Evolutionary conservation across 2,797 vertebrate species (phyloP), one percentile per base, ranked within the genome.

Genomic region (Cyclura pinguis): DNA sequence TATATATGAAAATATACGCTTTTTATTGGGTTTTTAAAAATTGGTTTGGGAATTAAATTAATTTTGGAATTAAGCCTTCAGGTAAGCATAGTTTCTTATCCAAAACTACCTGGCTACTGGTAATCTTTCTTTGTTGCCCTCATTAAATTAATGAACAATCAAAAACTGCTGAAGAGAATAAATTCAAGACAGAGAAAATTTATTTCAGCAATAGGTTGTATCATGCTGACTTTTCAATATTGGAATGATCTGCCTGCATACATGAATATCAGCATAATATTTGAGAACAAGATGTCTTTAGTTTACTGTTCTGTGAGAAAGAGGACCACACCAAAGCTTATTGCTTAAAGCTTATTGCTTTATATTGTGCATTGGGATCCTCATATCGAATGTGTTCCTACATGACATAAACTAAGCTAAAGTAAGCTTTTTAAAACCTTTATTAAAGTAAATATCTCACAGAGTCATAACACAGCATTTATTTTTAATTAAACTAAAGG

Each of bases 71-170:
- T 47, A 47, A 47, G 42, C 42, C 18, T 38, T 12, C 80, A 59
- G 35, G 20, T 82, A 20, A 82, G 5, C 22, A 59, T 20, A 59
- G 20, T 20, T 35, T 38, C n/a, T 18, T 59, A 59, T 38, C 24
- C 20, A 88, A 57, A 87, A 38, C 24, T 18, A 55, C 0, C 8
- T 73, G 3, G 32, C 12, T 1, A 42, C 76, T 80, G 47, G 32
- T 55, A 20, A 13, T 82, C 69, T 91, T 90, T 83, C 74, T 91
- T 90, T 80, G 84, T 64, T 32, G 8, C 22, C 55, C 85, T 62
- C 81, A 52, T 0, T 0, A 74, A 84, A 32, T n/a, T 13, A 29
- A 13, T 57, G 89, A 93, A 72, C 2, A 38, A 59, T 76, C 52
- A 18, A 38, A 76, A 64, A 24, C 4, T 12, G 5, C 24, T 47